Evolutionary conservation across 1,140 invertebrate species (phyloP), one percentile per base, ranked within the genome.

Genomic region (Zophobas atratus): DNA sequence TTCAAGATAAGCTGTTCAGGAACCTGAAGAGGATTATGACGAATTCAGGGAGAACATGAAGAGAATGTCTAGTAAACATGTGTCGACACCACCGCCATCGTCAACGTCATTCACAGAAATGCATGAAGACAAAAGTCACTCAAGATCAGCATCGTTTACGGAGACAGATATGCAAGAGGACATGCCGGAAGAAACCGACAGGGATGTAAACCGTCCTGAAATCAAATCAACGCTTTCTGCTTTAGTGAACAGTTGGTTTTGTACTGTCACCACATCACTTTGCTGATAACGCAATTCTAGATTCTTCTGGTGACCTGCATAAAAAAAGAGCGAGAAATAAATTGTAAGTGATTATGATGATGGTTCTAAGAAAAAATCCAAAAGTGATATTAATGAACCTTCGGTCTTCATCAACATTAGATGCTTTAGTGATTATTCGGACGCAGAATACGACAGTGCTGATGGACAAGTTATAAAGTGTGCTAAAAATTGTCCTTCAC

Each of bases 221-320:
- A 67, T 67, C 20, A 67, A 46, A 67, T 67, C 60, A 20, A 67
- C 60, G 32, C 46, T 38, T 5, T n/a, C 60, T 1, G 39, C 39
- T 43, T 33, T 43, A 2, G 6, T 32, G 32, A 67, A 67, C 2
- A 67, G 60, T 67, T 43, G 39, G 39, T 43, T 41, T 20, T 20
- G 1, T 0, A 46, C 20, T 20, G 2, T 32, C 32, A 1, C 32
- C 1, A 33, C 33, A 34, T 6, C 57, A 1, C 36, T n/a, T 63
- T 39, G 39, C 33, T 63, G 34, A 67, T 33, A 41, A 33, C 41
- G 60, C 0, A 5, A 20, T 67, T 67, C 3, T 8, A 67, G 60
- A 39, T 67, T 67, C 60, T 67, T 67, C 60, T 32, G 1, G 60
- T 5, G n/a, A 51, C 2, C 49, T 51, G 5, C 49, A 51, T n/a